Conservation (phyloP, 2,888 invertebrate species). For the Drosophila bunnanda region DNA sequence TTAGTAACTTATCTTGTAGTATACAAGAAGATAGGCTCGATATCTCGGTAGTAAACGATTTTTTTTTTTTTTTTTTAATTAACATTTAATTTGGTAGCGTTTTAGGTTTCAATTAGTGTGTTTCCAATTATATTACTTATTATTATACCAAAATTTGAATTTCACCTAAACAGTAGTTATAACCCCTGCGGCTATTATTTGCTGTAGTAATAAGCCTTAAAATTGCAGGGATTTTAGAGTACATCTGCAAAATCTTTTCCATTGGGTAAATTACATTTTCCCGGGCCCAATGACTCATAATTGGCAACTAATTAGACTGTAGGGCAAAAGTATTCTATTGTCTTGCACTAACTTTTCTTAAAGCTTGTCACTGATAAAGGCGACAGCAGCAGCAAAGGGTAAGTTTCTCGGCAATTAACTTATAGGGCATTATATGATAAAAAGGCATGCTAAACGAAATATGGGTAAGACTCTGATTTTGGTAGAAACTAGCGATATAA, state of each 20-base stretch:
- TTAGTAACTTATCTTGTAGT: no score
- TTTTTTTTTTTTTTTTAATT: no score
- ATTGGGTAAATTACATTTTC: no score
- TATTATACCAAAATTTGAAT: no score
- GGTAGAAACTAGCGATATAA: conserved; percentile 19
- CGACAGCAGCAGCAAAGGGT: conserved; percentile 50
- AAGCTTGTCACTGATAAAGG: conserved; percentile 61
- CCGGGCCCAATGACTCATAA: conserved; percentile 35
- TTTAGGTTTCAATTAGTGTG: no score
- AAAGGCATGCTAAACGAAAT: conserved; percentile 21
- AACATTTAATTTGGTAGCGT: no score
- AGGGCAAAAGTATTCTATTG: conserved; percentile 33
- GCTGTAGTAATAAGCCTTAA: not conserved
- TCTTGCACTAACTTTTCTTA: conserved; percentile 40
- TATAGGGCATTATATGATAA: conserved; percentile 72
- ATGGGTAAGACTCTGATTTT: not conserved
- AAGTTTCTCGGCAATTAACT: conserved; percentile 70
- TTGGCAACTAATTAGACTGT: conserved; percentile 61
- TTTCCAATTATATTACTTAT: no score
- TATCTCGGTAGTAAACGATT: no score
- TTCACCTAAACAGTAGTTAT: no score
- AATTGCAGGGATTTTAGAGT: not conserved
- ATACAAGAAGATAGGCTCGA: no score
- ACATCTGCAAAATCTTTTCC: not conserved
- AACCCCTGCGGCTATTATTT: not conserved